Conservation (phyloP, 2,113 vertebrate genomes). For the Balaenoptera acutorostrata region DNA sequence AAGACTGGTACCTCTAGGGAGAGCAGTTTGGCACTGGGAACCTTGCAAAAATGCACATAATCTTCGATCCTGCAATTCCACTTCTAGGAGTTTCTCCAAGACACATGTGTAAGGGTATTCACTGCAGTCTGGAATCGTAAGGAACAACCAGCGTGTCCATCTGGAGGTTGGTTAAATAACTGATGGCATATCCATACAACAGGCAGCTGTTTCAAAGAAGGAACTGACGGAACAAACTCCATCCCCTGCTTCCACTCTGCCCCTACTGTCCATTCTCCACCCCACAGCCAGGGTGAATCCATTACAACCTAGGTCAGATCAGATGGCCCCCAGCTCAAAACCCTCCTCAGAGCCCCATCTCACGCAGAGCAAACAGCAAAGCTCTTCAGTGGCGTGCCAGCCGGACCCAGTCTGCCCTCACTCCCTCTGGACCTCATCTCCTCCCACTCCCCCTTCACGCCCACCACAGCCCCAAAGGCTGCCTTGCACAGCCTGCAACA, state of each 20-base stretch:
- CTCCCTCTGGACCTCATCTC: background rate
- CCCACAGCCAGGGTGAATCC: background rate
- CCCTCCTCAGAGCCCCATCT: background rate
- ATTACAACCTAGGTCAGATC: background rate
- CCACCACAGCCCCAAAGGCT: background rate
- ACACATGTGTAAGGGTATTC: background rate
- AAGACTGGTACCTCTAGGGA: background rate
- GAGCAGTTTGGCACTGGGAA: background rate
- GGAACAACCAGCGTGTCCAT: background rate
- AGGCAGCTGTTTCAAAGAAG: background rate
- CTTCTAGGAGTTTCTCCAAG: background rate
- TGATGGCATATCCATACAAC: background rate
- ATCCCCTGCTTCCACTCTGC: background rate
- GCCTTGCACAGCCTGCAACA: background rate
- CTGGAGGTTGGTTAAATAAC: background rate
- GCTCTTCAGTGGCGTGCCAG: background rate
- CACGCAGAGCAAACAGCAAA: background rate
- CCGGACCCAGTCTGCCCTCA: background rate
- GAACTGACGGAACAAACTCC: background rate
- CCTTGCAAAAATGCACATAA: background rate
- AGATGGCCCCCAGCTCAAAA: background rate
- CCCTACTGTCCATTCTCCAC: background rate
- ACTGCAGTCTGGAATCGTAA: background rate
- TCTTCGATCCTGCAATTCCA: background rate
- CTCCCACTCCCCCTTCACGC: rapidly evolving